phyloP scores from a whole-genome alignment of 2,888 invertebrate species.

The Oeneis ivallda region DNA sequence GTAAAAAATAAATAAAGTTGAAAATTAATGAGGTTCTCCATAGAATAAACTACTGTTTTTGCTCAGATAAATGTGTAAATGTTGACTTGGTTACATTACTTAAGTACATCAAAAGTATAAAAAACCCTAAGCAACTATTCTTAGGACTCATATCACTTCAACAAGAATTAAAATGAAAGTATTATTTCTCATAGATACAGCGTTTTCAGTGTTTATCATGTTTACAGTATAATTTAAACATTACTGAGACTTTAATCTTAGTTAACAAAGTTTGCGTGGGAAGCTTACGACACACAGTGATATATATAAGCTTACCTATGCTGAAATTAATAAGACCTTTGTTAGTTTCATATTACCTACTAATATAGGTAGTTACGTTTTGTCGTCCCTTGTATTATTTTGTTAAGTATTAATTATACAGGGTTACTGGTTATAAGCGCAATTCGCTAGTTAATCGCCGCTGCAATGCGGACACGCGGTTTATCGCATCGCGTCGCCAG shows the following conservation, averaged over 20 bases:
- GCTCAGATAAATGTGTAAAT: too few species aligned
- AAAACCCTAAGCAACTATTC: too few species aligned
- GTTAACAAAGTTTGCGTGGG: slow-evolving; percentile 34
- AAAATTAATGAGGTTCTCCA: too few species aligned
- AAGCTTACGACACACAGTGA: slow-evolving; percentile 26
- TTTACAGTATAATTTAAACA: slow-evolving; percentile 42
- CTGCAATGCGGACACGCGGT: too few species aligned
- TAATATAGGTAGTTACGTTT: slow-evolving; percentile 16
- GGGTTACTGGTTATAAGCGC: too few species aligned
- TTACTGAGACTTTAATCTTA: slow-evolving; percentile 38
- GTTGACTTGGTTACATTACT: too few species aligned
- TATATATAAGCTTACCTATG: slow-evolving; percentile 33
- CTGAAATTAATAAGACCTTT: slow-evolving; percentile 38
- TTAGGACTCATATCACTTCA: neutral
- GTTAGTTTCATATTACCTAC: slow-evolving; percentile 33
- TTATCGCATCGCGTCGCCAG: too few species aligned
- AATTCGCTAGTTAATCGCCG: too few species aligned
- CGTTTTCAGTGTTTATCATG: slow-evolving; percentile 30
- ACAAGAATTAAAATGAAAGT: slow-evolving; percentile 5
- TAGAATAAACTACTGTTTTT: too few species aligned
- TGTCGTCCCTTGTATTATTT: neutral
- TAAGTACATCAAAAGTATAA: too few species aligned
- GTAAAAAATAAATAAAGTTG: too few species aligned
- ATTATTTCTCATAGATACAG: slow-evolving; percentile 30
- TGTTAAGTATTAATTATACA: too few species aligned